A percentile compares a stretch with the other conserved stretches of the same genome.
These are phyloP conservation scores for Apamea epomidion DNA, from an alignment of 2,888 invertebrate species.

Conservation along the genomic window DNA sequence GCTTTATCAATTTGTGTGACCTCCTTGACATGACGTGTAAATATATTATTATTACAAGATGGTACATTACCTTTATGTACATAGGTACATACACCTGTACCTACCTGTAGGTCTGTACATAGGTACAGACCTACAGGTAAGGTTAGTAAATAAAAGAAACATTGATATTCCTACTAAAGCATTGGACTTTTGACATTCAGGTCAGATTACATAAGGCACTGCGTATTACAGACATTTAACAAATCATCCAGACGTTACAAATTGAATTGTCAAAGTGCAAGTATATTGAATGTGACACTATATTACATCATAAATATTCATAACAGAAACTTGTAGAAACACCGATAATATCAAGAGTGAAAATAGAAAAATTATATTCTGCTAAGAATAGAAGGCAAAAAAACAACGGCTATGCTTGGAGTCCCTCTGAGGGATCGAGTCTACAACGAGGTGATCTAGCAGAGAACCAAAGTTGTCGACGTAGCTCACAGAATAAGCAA, in stretches of 20 bases:
- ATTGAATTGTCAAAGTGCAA: constrained; percentile 18
- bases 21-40: constrained; percentile 49
- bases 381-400: neutral
- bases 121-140: neutral
- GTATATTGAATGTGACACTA: constrained; percentile 16
- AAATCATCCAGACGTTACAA: neutral
- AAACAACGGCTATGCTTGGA: neutral
- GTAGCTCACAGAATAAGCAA: neutral
- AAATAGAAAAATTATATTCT: neutral
- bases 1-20: constrained; percentile 58
- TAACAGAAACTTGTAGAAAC: neutral
- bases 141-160: neutral
- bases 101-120: no score
- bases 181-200: constrained; percentile 47
- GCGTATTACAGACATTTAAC: neutral
- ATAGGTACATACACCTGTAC: neutral
- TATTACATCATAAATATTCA: constrained; percentile 7
- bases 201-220: constrained; percentile 19
- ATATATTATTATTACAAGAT: constrained; percentile 9
- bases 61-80: constrained; percentile 23
- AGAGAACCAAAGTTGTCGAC: neutral
- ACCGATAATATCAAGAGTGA: neutral
- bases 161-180: constrained; percentile 2
- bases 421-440: neutral
- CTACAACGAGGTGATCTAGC: neutral